A percentile compares a stretch with the other conserved stretches of the same genome.
phyloP scores from a whole-genome alignment of 2,888 invertebrate species.

The Oxytorus armatus region DNA sequence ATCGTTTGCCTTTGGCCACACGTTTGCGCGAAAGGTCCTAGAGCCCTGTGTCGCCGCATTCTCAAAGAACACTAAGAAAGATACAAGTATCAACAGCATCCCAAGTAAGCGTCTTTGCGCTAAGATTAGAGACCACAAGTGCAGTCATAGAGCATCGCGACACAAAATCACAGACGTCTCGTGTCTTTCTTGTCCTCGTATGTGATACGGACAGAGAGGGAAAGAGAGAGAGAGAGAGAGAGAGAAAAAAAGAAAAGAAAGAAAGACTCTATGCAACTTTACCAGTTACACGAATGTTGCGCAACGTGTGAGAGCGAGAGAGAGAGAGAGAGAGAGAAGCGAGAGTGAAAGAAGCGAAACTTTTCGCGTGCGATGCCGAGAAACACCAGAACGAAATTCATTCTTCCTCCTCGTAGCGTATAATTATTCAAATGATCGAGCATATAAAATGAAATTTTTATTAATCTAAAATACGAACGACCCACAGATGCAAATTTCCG shows the following conservation, averaged over 20 bases:
- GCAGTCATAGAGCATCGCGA: slow-evolving; percentile 15
- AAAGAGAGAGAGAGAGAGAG: slow-evolving; percentile 3
- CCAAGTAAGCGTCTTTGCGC: neutral
- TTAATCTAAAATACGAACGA: neutral
- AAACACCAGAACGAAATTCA: slow-evolving; percentile 41
- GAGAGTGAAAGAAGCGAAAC: slow-evolving; percentile 54
- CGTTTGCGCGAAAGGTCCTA: slow-evolving; percentile 63
- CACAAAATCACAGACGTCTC: slow-evolving; percentile 13
- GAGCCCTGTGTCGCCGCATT: slow-evolving; percentile 30
- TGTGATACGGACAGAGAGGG: slow-evolving; percentile 13
- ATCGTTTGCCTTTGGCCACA: slow-evolving; percentile 41
- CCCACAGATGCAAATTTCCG: neutral
- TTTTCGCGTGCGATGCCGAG: slow-evolving; percentile 29
- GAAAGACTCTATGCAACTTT: slow-evolving; percentile 17
- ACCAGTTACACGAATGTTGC: slow-evolving; percentile 50
- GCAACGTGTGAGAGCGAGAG: slow-evolving; percentile 58
- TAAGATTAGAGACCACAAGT: slow-evolving; percentile 10
- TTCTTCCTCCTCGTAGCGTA: slow-evolving; percentile 23
- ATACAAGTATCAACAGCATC: neutral
- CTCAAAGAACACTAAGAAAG: slow-evolving; percentile 12
- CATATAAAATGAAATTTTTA: neutral
- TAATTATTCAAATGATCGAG: neutral
- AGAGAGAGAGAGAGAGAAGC: slow-evolving; percentile 55
- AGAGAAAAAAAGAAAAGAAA: neutral
- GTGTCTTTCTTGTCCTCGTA: neutral